Percentiles rank a stretch among this genome's conserved stretches.
Conservation (phyloP, 2,797 vertebrate genomes). For the Setipinna tenuifilis region DNA sequence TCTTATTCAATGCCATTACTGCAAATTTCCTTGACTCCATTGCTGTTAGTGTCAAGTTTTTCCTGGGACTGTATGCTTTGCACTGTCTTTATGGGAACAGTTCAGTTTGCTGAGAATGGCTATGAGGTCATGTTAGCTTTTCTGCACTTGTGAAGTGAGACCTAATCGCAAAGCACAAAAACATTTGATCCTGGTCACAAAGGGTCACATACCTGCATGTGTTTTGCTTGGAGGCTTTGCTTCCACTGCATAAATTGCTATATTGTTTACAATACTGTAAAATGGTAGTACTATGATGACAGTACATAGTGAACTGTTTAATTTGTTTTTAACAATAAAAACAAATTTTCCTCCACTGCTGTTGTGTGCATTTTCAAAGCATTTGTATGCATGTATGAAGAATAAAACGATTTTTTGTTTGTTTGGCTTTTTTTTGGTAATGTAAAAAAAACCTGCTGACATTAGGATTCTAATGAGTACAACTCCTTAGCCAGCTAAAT, state of each 20-base stretch:
- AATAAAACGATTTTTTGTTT: neutral
- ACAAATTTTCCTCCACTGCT: slow-evolving; percentile 41
- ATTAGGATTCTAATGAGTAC: neutral
- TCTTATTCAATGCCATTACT: slow-evolving; percentile 3
- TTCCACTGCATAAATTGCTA: slow-evolving; percentile 32
- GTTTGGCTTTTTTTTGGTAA: too few relatives aligned
- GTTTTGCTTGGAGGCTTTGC: slow-evolving; percentile 20
- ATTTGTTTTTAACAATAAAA: slow-evolving; percentile 51
- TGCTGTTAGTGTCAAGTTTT: slow-evolving; percentile 27
- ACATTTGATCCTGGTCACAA: neutral
- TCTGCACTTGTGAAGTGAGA: slow-evolving; percentile 6
- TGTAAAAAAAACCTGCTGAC: neutral
- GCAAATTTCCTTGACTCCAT: slow-evolving; percentile 10
- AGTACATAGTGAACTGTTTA: slow-evolving; percentile 34
- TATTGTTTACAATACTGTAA: slow-evolving; percentile 52
- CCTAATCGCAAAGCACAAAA: slow-evolving; percentile 23
- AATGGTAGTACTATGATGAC: slow-evolving; percentile 39
- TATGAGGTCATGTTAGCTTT: slow-evolving; percentile 13
- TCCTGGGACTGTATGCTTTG: slow-evolving; percentile 3
- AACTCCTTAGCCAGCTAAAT: neutral
- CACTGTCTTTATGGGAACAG: slow-evolving; percentile 17
- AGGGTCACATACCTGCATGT: slow-evolving; percentile 19
- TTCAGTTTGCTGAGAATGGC: slow-evolving; percentile 9
- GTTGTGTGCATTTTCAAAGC: neutral
- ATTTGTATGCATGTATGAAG: neutral